Base-by-base conservation (phyloP, 2,113 vertebrate species). In the Tympanuchus pallidicinctus region DNA sequence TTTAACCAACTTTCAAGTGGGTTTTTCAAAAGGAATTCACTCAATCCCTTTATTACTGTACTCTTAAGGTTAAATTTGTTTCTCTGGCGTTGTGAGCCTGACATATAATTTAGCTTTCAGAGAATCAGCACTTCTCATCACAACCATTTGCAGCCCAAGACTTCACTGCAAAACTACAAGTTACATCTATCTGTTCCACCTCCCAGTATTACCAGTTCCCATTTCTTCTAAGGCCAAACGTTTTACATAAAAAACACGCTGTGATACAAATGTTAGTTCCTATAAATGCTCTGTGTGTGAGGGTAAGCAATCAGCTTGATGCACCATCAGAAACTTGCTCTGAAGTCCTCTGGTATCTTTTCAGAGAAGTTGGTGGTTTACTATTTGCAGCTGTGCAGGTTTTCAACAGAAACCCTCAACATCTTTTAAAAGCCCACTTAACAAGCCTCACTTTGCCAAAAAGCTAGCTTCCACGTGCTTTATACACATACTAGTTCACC, bases 51-150 rank as follows among this genome's bases (percentile, higher is more conserved):
- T 89, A 90, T 76, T 73, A 82, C 13, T 30, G 20, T 50, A 74
- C n/a, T 69, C 47, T 42, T 64, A 73, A 65, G 47, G 72, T 12
- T 32, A 40, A 15, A 82, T 57, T 87, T 81, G 34, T 59, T 84
- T 54, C 54, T 45, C 18, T 25, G 27, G 24, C 67, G 83, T 74
- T 52, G 32, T 74, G 72, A 92, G 61, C 66, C 42, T 75, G 80
- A 81, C 38, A 74, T 6, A 17, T 2, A 6, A 43, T 74, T 86
- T 38, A 84, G 57, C 30, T 48, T 61, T 81, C 52, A 1, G 0
- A 88, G 88, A 95, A 75, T 63, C 77, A 89, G 67, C 40, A 65
- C 13, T 36, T 80, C 48, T 72, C 87, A 82, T 22, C 69, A 95
- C 89, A 93, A 74, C 32, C 59, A 30, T 42, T 40, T 57, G 24